Evolutionary conservation across 2,113 vertebrate species (phyloP).

Genomic region (Corythornis vintsioides): DNA sequence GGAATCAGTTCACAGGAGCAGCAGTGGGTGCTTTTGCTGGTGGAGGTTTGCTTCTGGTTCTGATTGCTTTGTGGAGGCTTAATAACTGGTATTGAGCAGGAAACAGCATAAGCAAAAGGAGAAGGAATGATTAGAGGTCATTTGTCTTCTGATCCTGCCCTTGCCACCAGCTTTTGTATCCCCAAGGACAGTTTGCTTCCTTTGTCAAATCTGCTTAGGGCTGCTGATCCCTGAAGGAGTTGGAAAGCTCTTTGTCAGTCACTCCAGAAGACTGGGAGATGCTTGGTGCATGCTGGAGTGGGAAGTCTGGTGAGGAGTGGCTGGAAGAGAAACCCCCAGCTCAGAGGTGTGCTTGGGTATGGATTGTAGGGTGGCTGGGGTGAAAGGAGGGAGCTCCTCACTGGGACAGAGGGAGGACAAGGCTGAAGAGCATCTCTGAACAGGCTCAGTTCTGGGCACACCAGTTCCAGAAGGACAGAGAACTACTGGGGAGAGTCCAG

Average conservation of each 20-base stretch:
- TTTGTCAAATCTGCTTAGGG: constrained; percentile 36
- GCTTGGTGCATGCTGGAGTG: background rate
- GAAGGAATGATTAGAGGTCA: background rate
- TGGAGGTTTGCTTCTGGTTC: background rate
- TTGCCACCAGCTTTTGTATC: constrained; percentile 13
- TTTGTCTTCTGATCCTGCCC: constrained; percentile 49
- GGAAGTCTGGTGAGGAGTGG: background rate
- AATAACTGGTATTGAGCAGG: background rate
- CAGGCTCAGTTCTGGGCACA: background rate
- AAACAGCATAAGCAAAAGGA: background rate
- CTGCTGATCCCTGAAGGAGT: constrained; percentile 36
- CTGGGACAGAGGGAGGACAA: background rate
- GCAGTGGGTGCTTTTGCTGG: background rate
- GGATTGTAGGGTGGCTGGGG: background rate
- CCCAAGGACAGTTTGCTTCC: constrained; percentile 24
- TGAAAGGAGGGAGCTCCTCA: background rate
- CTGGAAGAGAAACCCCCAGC: background rate
- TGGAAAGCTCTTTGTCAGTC: constrained; percentile 25
- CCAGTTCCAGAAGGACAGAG: too few relatives aligned
- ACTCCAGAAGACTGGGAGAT: background rate
- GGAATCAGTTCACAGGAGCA: background rate
- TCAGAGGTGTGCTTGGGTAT: background rate
- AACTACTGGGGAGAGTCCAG: too few relatives aligned
- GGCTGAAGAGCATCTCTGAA: background rate
- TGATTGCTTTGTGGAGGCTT: background rate